Evolutionary conservation across 2,113 vertebrate species (phyloP).

Genomic region (Hypomesus transpacificus): DNA sequence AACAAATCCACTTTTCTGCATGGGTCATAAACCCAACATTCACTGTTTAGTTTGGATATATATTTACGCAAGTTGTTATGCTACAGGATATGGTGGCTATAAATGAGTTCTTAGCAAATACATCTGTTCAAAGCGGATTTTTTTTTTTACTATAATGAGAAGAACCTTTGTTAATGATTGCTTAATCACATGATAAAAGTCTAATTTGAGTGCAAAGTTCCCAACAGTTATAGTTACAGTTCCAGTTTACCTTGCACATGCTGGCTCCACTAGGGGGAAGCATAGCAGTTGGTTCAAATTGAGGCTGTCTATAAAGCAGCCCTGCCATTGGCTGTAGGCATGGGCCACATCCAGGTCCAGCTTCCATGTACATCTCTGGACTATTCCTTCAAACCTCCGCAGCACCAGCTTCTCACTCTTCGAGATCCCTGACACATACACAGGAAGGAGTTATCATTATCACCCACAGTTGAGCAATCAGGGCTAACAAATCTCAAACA

Average conservation of each 20-base stretch:
- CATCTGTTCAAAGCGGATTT: no score
- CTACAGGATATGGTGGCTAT: no score
- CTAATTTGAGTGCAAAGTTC: neutral
- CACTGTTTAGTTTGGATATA: no score
- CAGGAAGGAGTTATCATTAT: neutral
- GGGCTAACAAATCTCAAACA: no score
- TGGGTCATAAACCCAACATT: no score
- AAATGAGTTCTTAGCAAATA: no score
- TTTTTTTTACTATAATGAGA: no score
- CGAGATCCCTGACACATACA: neutral
- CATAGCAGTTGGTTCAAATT: constrained; percentile 82
- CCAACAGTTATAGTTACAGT: neutral
- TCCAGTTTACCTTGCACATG: constrained; percentile 70
- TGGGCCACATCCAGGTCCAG: constrained; percentile 71
- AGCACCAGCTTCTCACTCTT: neutral
- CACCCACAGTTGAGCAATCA: neutral
- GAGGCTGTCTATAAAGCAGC: constrained; percentile 74
- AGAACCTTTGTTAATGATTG: no score
- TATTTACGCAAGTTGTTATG: no score
- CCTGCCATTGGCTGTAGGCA: constrained; percentile 85
- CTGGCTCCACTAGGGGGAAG: constrained; percentile 74
- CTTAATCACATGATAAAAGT: no score
- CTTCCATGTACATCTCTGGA: neutral
- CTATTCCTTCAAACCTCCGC: constrained; percentile 54
- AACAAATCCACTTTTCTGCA: no score